Evolutionary conservation across 2,888 invertebrate genomes (phyloP), one percentile per base, ranked within the genome.

Genomic region (Mellilla xanthometata): DNA sequence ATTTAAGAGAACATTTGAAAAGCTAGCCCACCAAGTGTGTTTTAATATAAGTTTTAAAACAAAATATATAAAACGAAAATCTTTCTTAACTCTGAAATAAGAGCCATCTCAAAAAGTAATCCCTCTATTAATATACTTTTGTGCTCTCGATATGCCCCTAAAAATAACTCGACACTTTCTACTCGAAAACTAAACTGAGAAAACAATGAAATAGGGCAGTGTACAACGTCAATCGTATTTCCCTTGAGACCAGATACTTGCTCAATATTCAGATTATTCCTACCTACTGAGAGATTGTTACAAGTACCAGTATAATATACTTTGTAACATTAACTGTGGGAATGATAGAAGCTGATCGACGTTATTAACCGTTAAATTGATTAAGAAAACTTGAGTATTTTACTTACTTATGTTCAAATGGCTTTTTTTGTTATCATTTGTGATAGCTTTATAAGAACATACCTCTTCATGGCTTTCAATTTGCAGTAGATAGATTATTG

Each of bases 221-320:
- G 22, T 9, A 34, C 33, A 24, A 27, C 12, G 28, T 24, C 19
- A 13, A 10, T 39, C 26, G 3, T 39, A 39, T 45, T 45, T 39
- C 45, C 39, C 45, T 3, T 19, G 45, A 39, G 39, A 24, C 6
- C 22, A 36, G 4, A 19, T 36, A 36, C 28, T 36, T 36, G 36
- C 27, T 36, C 8, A 36, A 28, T 24, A 24, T 36, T 36, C 19
- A 9, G 36, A 15, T 36, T 36, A 19, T 8, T 12, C 7, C 7
- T 24, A 8, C n/a, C n/a, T 3, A 8, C 24, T 24, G 7, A n/a
- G 7, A 24, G 7, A 24, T 22, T 10, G 28, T 12, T 10, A 36
- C 11, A 35, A 15, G 13, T 34, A 6, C 3, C 6, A 19, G 19
- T 6, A 4, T 3, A 19, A 6, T 6, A 4, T 3, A 19, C 3